Evolutionary conservation across 1,140 invertebrate genomes (phyloP), one percentile per base, ranked within the genome.

Genomic region (Chironomus tepperi): DNA sequence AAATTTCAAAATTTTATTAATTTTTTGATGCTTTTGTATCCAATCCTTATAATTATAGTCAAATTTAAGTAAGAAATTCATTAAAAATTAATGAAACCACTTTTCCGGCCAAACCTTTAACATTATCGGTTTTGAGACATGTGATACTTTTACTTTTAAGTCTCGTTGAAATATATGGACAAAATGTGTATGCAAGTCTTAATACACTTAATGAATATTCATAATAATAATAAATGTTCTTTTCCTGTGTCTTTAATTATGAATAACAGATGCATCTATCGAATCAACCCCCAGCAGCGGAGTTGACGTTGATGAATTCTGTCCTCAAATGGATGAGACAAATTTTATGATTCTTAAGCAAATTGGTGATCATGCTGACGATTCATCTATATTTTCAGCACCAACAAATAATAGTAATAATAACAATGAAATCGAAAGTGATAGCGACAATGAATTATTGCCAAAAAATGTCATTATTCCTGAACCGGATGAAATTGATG

Each of bases 401-500:
- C n/a, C n/a, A 19, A 19, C 65, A 8, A 70, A 70, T 18, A 18
- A 18, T 10, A 70, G 19, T 70, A 18, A 15, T 18, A 67, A 67
- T 16, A 70, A 10, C 12, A 18, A 6, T 9, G 65, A 70, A 18
- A 70, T 18, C 10, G 65, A 70, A 18, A 70, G 65, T 70, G 65
- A 70, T 70, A 70, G 65, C 19, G 65, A 70, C 18, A 70, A 21
- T 21, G 65, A 70, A 18, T 19, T 70, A 16, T 18, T 70, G 19
- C 65, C 65, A 19, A 70, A 70, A 70, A 70, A 70, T 70, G 65
- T 16, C n/a, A 21, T 70, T 19, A 70, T 70, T 8, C 65, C 65
- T 7, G 65, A 70, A 19, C 65, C 65, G 3, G 65, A 70, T 18
- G 65, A 70, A 18, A 70, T 70, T 7, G 65, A 70, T 8, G 6